Evolutionary conservation across 2,888 invertebrate genomes (phyloP), one percentile per base, ranked within the genome.

Genomic region (Scaptomyza reducta): DNA sequence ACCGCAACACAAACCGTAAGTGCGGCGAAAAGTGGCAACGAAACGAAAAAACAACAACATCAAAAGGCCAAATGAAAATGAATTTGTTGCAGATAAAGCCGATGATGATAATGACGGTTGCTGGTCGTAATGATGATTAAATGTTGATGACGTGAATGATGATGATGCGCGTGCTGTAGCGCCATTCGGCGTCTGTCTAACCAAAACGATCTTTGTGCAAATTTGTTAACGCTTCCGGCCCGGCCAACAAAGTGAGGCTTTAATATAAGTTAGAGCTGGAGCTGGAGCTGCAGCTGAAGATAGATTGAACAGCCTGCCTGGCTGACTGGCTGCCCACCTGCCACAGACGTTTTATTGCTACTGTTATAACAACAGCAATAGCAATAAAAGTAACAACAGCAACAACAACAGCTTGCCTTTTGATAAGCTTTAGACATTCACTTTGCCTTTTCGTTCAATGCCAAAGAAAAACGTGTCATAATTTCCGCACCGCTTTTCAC

Each of bases 81-180:
- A 68, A 60, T 73, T 69, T 59, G 61, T 33, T 14, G 63, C 27
- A 59, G 67, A 25, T 74, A 55, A 31, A 41, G 18, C 14, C 33
- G 53, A 16, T 38, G 33, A 46, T 13, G 16, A 25, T 51, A 56
- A 33, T 47, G 14, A 25, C 6, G 22, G 16, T n/a, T n/a, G n/a
- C n/a, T 44, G n/a, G 47, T 57, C 29, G 49, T 50, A 29, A 66
- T 65, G 78, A 70, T 74, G 80, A 33, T 64, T 55, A 55, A 59
- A 59, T 66, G 61, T 44, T 47, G 53, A n/a, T 55, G 41, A 51
- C 44, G 55, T 29, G 61, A 55, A 54, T 61, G 77, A 65, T 86
- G 81, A 81, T 75, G 85, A 78, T 84, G 80, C 85, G 86, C 87
- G 82, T 87, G 81, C 87, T 73, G 44, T 44, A 70, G 72, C 87